Base-by-base conservation (phyloP, 2,888 invertebrate genomes). In the Lepetodrilus schrolli region DNA sequence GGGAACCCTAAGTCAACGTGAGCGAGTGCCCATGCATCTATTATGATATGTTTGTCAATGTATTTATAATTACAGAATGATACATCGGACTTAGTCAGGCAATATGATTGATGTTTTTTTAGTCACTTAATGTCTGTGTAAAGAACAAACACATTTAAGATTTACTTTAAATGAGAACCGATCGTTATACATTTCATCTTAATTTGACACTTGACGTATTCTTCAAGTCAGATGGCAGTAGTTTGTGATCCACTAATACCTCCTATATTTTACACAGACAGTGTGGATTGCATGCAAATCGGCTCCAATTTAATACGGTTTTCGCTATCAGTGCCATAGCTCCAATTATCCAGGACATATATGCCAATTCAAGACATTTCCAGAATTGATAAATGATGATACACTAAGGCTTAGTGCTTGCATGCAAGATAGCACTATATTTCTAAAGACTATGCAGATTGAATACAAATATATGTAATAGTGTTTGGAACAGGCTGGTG, bases 321-420 rank as follows among this genome's bases (percentile, higher is more conserved):
- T 58, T 34, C 34, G 26, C 58, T 17, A 17, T 30, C 17, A 5
- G 13, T 58, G 17, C 17, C 58, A 7, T 30, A n/a, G 17, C 30
- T 21, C 58, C 58, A 3, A 58, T 58, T 58, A 58, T 58, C 26
- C 10, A 8, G 34, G 58, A 58, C 58, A 30, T 58, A 58, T 58
- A 26, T 10, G 30, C 34, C 58, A 58, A 17, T 58, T 17, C 58
- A 30, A 58, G 58, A 58, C 58, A 58, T 2, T 58, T 58, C 58
- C 58, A 3, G 13, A 43, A 34, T 58, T 58, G 58, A 58, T 58
- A 58, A 58, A 58, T 58, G 23, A 34, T 30, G 30, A 58, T 58
- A 13, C 26, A 13, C 34, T 30, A 30, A 17, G 10, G 8, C 4
- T 2, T 23, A 34, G 4, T 58, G 13, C 30, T 58, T 58, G 58